These are phyloP conservation scores for rat (Rattus norvegicus) DNA, from an alignment of 2,113 vertebrate genomes.

Conservation along the genomic window DNA sequence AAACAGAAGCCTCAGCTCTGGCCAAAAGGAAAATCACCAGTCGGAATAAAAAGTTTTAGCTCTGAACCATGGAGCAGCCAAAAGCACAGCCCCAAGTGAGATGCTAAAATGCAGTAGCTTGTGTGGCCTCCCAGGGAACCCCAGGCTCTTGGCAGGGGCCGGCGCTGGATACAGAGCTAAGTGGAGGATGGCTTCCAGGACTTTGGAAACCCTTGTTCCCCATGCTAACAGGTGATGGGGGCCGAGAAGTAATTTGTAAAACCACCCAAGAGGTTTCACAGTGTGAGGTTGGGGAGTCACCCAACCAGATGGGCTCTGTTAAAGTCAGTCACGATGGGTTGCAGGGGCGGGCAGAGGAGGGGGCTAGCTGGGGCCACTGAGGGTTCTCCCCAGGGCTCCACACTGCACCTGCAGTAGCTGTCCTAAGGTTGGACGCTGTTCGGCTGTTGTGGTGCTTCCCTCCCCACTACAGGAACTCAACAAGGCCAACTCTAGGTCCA, in stretches of 20 bases:
- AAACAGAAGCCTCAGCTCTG: constrained; percentile 18
- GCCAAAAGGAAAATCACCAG: constrained; percentile 70
- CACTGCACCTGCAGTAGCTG: not conserved
- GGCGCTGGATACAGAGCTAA: not conserved
- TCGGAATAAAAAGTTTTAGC: constrained; percentile 61
- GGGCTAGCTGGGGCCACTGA: not conserved
- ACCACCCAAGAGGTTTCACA: not conserved
- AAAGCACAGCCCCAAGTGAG: not conserved
- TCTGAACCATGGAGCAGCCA: constrained; percentile 48
- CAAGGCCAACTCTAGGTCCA: not conserved
- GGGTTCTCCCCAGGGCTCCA: not conserved
- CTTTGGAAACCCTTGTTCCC: not conserved
- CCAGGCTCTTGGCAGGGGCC: not conserved
- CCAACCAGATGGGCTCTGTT: not conserved
- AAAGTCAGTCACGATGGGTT: not conserved
- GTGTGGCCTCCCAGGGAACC: not conserved
- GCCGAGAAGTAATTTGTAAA: not conserved
- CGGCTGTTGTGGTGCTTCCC: not conserved
- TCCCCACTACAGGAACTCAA: fast-evolving
- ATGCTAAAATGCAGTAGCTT: not conserved
- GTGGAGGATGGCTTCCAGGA: not conserved
- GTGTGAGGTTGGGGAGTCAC: not conserved
- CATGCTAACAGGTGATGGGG: not conserved
- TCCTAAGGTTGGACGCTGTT: too few species aligned
- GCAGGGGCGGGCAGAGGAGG: fast-evolving